Conservation (phyloP, 2,113 vertebrate genomes). For the Ophthalmolycus amberensis region DNA sequence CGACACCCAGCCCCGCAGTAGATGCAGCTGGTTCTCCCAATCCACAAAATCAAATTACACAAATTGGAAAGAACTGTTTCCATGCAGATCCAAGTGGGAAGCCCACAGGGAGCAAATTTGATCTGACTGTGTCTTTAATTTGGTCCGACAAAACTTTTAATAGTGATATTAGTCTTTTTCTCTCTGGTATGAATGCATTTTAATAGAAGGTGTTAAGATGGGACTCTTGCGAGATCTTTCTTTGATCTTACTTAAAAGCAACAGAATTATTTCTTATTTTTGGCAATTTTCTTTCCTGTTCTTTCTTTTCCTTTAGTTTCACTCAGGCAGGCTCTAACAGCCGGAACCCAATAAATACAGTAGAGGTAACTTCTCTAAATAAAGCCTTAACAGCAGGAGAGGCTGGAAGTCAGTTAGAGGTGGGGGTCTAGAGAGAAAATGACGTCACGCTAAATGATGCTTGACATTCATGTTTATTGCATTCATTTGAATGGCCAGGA, state of each 20-base stretch:
- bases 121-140: slow-evolving; percentile 31
- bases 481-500: background rate
- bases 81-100: background rate
- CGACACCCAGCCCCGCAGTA: slow-evolving; percentile 6
- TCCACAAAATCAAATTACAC: background rate
- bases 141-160: slow-evolving; percentile 42
- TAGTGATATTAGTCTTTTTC: slow-evolving; percentile 25
- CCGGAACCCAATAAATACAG: slow-evolving; percentile 17
- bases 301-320: slow-evolving; percentile 24
- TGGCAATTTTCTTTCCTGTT: background rate
- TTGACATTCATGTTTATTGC: background rate
- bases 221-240: slow-evolving; percentile 14
- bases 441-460: background rate
- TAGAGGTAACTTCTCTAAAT: slow-evolving; percentile 15
- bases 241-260: slow-evolving; percentile 65
- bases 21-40: slow-evolving; percentile 30
- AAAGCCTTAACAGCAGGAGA: background rate
- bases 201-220: slow-evolving; percentile 47
- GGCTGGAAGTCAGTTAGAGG: background rate
- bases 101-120: background rate
- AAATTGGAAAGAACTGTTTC: slow-evolving; percentile 1
- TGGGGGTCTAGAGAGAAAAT: background rate
- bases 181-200: slow-evolving; percentile 28
- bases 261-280: background rate
- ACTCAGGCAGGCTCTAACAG: slow-evolving; percentile 9